These are phyloP conservation scores for Zeus faber DNA, from an alignment of 2,113 vertebrate species.

Conservation along the genomic window DNA sequence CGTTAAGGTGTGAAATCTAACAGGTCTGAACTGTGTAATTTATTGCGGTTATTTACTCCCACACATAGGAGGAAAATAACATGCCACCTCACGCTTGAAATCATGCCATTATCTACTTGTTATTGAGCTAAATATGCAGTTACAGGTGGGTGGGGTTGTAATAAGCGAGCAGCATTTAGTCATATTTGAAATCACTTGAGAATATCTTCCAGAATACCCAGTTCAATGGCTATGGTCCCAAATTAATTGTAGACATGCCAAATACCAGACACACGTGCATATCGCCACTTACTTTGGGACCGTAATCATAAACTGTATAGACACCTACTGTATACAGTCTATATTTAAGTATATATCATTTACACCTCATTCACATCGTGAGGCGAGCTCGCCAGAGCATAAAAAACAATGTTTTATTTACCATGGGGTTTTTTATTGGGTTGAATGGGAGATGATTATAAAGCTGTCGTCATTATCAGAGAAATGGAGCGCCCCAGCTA, in stretches of 20 bases:
- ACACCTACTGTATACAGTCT: slow-evolving; percentile 1
- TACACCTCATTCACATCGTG: slow-evolving; percentile 46
- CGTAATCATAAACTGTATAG: slow-evolving; percentile 22
- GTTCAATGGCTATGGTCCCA: no score
- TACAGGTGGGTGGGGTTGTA: no score
- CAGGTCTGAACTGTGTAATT: no score
- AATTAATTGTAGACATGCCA: neutral
- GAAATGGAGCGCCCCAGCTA: slow-evolving; percentile 54
- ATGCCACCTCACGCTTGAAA: no score
- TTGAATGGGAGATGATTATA: slow-evolving; percentile 63
- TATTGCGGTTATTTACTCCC: no score
- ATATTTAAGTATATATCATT: slow-evolving; percentile 39
- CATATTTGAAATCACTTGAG: no score
- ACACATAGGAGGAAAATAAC: no score
- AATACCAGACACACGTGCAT: slow-evolving; percentile 5
- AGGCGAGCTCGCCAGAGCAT: slow-evolving; percentile 42
- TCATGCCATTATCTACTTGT: no score
- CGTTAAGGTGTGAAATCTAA: no score
- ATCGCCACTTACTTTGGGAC: slow-evolving; percentile 57
- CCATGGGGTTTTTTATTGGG: slow-evolving; percentile 56
- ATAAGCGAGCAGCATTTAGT: no score
- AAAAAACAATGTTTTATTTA: slow-evolving; percentile 59
- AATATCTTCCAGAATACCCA: no score
- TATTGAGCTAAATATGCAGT: no score
- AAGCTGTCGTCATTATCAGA: slow-evolving; percentile 68